Base-by-base conservation (phyloP, 2,113 vertebrate genomes). In the Poeciliopsis occidentalis region DNA sequence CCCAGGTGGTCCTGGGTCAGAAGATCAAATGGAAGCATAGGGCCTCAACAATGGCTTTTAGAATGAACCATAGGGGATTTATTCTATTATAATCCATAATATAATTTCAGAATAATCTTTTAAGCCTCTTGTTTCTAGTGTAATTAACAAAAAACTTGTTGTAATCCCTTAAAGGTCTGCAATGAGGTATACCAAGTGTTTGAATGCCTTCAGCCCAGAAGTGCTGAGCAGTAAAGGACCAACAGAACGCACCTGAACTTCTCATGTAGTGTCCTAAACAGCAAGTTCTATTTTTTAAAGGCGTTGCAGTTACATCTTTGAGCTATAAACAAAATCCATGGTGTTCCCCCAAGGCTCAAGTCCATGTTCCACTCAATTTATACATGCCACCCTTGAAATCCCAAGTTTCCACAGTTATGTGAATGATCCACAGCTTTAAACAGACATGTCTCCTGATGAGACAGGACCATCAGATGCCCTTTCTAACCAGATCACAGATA, bases 121-220 rank as follows among this genome's bases (percentile, higher is more conserved):
- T 47, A 93, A 93, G 85, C 91, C 90, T 91, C 88, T 90, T 91
- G 91, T 90, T 91, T 91, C 91, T 92, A 90, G 86, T 87, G 86
- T 92, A 90, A 94, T 93, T 93, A 92, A 92, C 82, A 87, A 85
- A 92, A 89, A 34, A 76, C 81, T 65, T 1, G 2, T 17, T 37
- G 79, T 83, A 70, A 39, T 80, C 79, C 51, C 41, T 76, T 66
- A 4, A 63, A 76, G 74, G 73, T 65, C 73, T 80, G 72, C 64
- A 74, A 39, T 26, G 32, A 34, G 54, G 32, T 65, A 39, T n/a
- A n/a, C 7, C 24, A 19, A 47, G 44, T 17, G 1, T 47, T 57
- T 19, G 22, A 54, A 3, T 22, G 22, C 10, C 22, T n/a, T 57
- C n/a, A n/a, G 51, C 2, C 51, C 51, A 57, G 22, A 57, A 57